Conservation (phyloP, 53 echinoderm and acorn worm species). For the Henricia sp. region DNA sequence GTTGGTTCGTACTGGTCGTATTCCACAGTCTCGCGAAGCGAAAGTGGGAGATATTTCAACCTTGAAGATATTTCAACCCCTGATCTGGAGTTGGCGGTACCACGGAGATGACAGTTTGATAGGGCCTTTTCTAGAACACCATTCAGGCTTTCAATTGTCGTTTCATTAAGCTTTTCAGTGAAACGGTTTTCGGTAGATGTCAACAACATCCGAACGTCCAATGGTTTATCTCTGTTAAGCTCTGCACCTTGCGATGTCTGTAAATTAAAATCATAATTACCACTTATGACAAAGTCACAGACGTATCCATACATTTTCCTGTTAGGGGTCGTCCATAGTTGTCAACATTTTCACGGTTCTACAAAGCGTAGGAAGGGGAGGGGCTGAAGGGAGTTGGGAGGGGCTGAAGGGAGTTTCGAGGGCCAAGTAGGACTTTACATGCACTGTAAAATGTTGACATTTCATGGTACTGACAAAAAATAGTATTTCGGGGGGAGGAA, state of each 20-base stretch:
- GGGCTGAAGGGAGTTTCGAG: no score
- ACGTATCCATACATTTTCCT: not conserved
- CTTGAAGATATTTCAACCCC: not conserved
- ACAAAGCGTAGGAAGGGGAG: no score
- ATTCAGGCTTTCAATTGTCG: not conserved
- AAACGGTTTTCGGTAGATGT: not conserved
- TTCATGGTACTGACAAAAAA: no score
- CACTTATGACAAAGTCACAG: not conserved
- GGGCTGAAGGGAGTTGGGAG: no score
- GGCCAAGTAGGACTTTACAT: no score
- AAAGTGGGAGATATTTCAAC: not conserved
- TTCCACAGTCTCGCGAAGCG: not conserved
- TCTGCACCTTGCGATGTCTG: not conserved
- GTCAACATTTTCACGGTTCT: no score
- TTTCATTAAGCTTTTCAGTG: conserved; percentile 17
- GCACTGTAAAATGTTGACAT: no score
- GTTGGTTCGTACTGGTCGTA: conserved; percentile 13
- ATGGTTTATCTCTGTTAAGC: not conserved
- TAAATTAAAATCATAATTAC: not conserved
- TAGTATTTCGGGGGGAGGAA: no score
- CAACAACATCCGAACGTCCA: not conserved
- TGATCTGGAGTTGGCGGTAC: not conserved
- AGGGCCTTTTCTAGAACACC: not conserved
- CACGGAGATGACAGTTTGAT: not conserved
- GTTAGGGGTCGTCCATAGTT: no score